Base-by-base conservation (phyloP, 2,888 invertebrate genomes). In the Synanthedon andrenaeformis region DNA sequence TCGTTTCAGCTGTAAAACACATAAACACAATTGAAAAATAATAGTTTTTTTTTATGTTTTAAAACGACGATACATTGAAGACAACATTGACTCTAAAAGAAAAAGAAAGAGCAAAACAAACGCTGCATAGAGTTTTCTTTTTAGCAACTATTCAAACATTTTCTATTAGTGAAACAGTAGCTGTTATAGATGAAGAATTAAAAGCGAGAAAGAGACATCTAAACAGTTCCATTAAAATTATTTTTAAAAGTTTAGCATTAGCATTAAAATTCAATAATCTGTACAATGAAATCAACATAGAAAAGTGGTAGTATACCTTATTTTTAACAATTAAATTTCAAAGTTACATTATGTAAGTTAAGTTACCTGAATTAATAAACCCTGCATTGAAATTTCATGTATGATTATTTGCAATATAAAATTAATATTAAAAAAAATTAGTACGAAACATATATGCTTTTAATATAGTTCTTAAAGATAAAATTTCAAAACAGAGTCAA, bases 1-100 rank as follows among this genome's bases (percentile, higher is more conserved):
- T 91, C 50, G 93, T 92, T 88, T 96, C 95, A 69, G 93, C 95
- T 95, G 90, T 65, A 85, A 75, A 64, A 63, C 63, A 72, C 66
- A 72, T 66, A 54, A 59, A 59, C 3, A 54, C 54, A 52, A 58
- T 64, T 65, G 61, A 70, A n/a, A 35, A 28, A 35, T 35, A 35
- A 35, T 35, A 35, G 35, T 35, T 3, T 35, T 10, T 35, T 35
- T 35, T n/a, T n/a, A n/a, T 8, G 10, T 45, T 11, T n/a, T 2
- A 45, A 12, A 45, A 12, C 23, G 42, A 13, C 1, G 14, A 45
- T 45, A 45, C 45, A 45, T 45, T 58, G 61, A 59, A 73, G 79
- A 87, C 86, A 84, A 87, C 87, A 86, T 77, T 79, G 87, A 86
- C 86, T 65, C 66, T 56, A 65, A 84, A 78, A 71, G 65, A 75